These are phyloP conservation scores for Diarsia brunnea DNA, from an alignment of 2,888 invertebrate species.

Conservation along the genomic window DNA sequence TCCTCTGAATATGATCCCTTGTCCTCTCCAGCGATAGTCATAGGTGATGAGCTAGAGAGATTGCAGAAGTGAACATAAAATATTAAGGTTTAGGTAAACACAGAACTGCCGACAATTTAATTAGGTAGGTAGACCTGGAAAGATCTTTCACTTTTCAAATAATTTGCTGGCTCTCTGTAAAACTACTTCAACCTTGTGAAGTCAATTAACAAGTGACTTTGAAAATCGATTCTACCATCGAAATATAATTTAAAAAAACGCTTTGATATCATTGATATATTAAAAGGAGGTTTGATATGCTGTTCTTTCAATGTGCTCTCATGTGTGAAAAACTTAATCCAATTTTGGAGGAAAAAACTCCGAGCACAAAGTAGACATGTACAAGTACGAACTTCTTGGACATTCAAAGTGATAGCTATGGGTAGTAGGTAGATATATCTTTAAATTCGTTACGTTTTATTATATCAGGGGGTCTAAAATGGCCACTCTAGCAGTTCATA, in stretches of 20 bases:
- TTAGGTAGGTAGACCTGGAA: background rate
- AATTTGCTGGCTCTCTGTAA: too few species aligned
- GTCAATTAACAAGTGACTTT: too few species aligned
- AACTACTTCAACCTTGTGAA: too few species aligned
- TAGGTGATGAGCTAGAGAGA: background rate
- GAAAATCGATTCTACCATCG: background rate
- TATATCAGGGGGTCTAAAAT: too few species aligned
- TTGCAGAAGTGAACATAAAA: background rate
- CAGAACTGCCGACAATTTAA: conserved; percentile 2
- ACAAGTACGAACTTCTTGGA: background rate
- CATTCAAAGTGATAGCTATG: background rate
- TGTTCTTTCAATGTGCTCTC: background rate
- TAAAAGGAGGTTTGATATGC: too few species aligned
- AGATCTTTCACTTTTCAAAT: background rate
- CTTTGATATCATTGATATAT: too few species aligned
- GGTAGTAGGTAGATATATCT: too few species aligned
- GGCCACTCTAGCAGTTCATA: too few species aligned
- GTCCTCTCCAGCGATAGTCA: background rate
- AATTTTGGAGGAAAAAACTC: background rate
- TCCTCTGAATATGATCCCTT: background rate
- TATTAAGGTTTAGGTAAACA: background rate
- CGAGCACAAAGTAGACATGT: background rate
- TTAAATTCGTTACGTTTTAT: too few species aligned
- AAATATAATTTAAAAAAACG: background rate
- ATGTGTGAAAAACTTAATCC: too few species aligned